Percentiles rank a stretch among this genome's conserved stretches.
These are phyloP conservation scores for Latrodectus hesperus DNA, from an alignment of 2,888 invertebrate genomes.

Conservation along the genomic window DNA sequence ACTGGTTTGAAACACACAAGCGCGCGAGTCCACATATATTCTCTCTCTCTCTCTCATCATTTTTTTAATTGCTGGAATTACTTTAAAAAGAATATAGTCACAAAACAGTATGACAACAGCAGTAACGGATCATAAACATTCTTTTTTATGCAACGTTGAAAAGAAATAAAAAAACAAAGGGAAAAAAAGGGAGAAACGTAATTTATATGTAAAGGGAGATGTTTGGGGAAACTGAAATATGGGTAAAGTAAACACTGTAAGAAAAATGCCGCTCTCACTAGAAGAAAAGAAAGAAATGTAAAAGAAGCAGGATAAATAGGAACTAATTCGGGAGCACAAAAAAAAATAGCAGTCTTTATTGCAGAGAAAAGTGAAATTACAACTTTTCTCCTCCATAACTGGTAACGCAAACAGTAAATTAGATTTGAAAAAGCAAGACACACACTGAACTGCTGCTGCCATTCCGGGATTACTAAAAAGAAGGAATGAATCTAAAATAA, in stretches of 20 bases:
- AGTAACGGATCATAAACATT: neutral
- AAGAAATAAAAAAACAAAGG: neutral
- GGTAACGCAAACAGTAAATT: conserved; percentile 45
- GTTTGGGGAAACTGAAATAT: neutral
- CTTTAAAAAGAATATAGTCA: too few species aligned
- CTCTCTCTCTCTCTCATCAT: too few species aligned
- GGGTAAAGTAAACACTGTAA: neutral
- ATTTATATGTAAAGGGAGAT: conserved; percentile 1
- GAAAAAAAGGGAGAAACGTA: neutral
- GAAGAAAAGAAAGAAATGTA: conserved; percentile 14
- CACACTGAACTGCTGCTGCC: conserved; percentile 1
- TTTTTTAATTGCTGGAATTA: too few species aligned
- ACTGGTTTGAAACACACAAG: too few species aligned
- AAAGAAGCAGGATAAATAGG: neutral
- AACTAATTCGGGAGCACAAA: neutral
- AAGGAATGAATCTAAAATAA: neutral
- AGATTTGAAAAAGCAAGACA: conserved; percentile 39
- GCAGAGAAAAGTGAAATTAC: conserved; percentile 5
- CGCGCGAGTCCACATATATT: too few species aligned
- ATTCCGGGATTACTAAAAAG: neutral
- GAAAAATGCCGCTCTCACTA: neutral
- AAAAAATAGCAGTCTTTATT: neutral
- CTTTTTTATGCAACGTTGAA: neutral
- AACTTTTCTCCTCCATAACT: conserved; percentile 18
- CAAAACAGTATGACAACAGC: neutral